phyloP scores from a whole-genome alignment of 2,888 invertebrate species.

The Hybos culiciformis region DNA sequence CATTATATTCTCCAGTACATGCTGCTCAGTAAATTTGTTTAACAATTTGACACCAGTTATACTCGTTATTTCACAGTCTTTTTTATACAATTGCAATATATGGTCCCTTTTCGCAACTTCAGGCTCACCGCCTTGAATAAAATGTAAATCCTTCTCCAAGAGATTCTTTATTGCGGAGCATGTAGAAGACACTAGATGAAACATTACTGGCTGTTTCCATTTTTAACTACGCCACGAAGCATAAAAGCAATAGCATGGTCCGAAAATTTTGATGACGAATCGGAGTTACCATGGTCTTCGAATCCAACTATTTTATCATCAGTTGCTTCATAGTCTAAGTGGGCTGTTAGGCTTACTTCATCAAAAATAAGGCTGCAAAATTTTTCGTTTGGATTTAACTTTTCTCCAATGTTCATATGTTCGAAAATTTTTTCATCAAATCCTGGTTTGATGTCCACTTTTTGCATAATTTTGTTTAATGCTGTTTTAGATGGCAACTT shows the following conservation, averaged over 20 bases:
- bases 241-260: not conserved
- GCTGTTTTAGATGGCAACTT: not conserved
- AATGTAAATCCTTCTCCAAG: not conserved
- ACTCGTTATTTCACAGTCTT: not conserved
- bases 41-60: not conserved
- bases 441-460: not conserved
- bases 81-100: not conserved
- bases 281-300: not conserved
- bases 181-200: not conserved
- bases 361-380: not conserved
- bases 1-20: not conserved
- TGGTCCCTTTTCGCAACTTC: too few species aligned
- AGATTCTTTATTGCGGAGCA: not conserved
- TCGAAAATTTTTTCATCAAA: not conserved
- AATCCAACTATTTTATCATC: not conserved
- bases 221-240: not conserved
- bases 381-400: not conserved
- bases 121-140: not conserved
- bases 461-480: not conserved
- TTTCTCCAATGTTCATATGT: not conserved
- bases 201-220: not conserved
- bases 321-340: not conserved
- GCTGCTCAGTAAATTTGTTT: not conserved
- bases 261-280: not conserved
- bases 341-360: not conserved